Conservation (phyloP, 2,113 vertebrate species). For the Toxotes chatareus region DNA sequence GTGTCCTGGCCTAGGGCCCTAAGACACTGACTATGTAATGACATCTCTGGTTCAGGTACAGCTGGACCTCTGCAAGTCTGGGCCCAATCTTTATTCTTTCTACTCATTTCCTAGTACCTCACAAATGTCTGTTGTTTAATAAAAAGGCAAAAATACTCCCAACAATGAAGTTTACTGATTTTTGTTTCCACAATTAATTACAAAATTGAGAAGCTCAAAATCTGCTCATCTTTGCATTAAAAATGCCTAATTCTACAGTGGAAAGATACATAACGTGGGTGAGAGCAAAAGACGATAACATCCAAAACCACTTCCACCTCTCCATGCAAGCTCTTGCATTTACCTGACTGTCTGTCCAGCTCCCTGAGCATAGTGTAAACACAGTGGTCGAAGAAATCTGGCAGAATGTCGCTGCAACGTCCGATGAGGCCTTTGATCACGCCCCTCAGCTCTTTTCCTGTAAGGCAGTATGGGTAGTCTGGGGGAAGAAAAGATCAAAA, state of each 20-base stretch:
- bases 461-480: slow-evolving; percentile 96
- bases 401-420: slow-evolving; percentile 79
- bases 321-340: background rate
- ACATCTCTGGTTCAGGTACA: too few relatives aligned
- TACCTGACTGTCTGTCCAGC: slow-evolving; percentile 90
- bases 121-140: background rate
- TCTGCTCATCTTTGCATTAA: background rate
- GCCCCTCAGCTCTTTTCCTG: slow-evolving; percentile 87
- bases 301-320: background rate
- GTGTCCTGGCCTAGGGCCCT: background rate
- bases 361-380: slow-evolving; percentile 94
- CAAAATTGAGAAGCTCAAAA: background rate
- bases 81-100: background rate
- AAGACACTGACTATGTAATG: too few relatives aligned
- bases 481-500: slow-evolving; percentile 37
- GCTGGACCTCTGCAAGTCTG: background rate
- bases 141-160: background rate
- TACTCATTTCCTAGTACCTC: background rate
- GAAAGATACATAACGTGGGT: background rate
- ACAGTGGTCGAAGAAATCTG: slow-evolving; percentile 95
- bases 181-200: too few relatives aligned
- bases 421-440: slow-evolving; percentile 88
- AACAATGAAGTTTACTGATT: too few relatives aligned
- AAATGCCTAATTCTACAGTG: background rate
- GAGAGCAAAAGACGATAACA: background rate